A percentile compares a stretch with the other conserved stretches of the same genome.
Evolutionary conservation across 2,113 vertebrate species (phyloP).

Genomic region (Leptobrachium ailaonicum): DNA sequence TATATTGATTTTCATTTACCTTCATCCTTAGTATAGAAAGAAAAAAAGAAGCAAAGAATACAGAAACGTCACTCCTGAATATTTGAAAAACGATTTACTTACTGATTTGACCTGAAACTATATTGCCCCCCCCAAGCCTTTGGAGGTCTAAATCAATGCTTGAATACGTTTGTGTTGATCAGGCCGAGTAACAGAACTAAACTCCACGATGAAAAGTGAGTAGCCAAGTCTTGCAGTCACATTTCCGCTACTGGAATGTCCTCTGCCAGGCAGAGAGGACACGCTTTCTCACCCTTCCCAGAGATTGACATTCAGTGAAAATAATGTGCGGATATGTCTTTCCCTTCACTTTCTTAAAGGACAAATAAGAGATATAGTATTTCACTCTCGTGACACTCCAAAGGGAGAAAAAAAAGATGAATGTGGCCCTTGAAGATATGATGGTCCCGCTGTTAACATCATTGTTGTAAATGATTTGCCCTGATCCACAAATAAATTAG

Average conservation of each 20-base stretch:
- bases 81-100: neutral
- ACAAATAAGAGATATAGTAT: conserved; percentile 17
- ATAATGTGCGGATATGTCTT: conserved; percentile 2
- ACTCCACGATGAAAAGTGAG: conserved; percentile 10
- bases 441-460: neutral
- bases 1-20: neutral
- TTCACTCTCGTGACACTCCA: neutral
- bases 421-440: neutral
- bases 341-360: neutral
- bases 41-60: neutral
- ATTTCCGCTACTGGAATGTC: conserved; percentile 6
- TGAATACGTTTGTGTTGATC: neutral
- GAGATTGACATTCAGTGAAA: neutral
- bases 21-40: no score
- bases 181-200: neutral
- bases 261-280: conserved; percentile 14
- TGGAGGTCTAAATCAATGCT: neutral
- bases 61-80: neutral
- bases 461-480: conserved; percentile 19
- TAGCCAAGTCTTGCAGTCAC: conserved; percentile 21
- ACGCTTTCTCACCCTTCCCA: neutral
- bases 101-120: conserved; percentile 6
- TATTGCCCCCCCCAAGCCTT: neutral
- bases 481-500: neutral
- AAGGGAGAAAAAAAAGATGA: neutral